Evolutionary conservation across 1,140 invertebrate species (phyloP).

Genomic region (Trissolcus basalis): DNA sequence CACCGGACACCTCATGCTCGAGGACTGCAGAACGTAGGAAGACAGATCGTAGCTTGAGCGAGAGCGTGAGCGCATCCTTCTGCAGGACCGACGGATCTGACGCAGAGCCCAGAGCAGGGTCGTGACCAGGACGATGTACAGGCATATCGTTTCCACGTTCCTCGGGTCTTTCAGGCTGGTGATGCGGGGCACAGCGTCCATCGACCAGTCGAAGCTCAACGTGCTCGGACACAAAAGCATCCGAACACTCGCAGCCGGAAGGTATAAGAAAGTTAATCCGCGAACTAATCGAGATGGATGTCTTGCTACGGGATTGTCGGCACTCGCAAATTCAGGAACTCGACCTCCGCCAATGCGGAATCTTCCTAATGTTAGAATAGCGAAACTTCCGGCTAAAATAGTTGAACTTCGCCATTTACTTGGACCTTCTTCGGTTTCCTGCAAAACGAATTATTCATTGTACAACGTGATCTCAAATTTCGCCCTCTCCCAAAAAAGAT

Average conservation of each 20-base stretch:
- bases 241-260: conserved; percentile 90
- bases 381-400: conserved; percentile 69
- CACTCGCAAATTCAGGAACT: conserved; percentile 86
- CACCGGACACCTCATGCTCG: conserved; percentile 66
- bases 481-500: too few relatives aligned
- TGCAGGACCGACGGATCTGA: conserved; percentile 56
- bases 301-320: conserved; percentile 92
- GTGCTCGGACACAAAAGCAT: conserved; percentile 88
- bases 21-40: conserved; percentile 57
- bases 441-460: conserved; percentile 3
- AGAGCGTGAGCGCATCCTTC: conserved; percentile 40
- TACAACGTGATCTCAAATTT: too few relatives aligned
- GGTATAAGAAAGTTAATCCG: conserved; percentile 89
- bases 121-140: conserved; percentile 80
- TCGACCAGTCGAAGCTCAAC: conserved; percentile 96
- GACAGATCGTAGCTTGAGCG: conserved; percentile 56
- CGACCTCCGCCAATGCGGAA: conserved; percentile 70
- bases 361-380: conserved; percentile 69
- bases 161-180: conserved; percentile 83
- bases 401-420: conserved; percentile 64
- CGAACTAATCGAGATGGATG: conserved; percentile 83
- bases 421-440: conserved; percentile 49
- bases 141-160: conserved; percentile 83
- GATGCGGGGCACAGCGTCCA: conserved; percentile 92
- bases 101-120: conserved; percentile 66